Evolutionary conservation across 2,113 vertebrate species (phyloP), one percentile per base, ranked within the genome.

Genomic region (Scomber colias): DNA sequence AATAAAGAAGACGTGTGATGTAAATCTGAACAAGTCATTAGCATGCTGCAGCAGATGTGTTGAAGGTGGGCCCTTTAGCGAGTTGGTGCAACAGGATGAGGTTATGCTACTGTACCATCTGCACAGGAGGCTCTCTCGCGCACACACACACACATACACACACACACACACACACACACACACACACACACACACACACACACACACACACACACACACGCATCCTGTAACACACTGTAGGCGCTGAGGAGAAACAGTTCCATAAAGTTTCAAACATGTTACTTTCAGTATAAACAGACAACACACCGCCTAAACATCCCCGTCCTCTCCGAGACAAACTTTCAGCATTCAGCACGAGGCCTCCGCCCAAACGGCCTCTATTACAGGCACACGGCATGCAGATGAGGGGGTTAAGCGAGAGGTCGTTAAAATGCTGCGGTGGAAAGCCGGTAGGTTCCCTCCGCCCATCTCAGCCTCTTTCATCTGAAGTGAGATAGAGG

Each of bases 71-170:
- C 17, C 63, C 49, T 46, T 71, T 10, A 71, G 51, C 67, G 60
- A 64, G 24, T 45, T 27, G 57, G 64, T 79, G 51, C 62, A 69
- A 77, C 83, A 80, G 81, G 71, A 84, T 64, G 71, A 77, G 83
- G 77, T 82, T 86, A 81, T 16, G 55, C 6, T 54, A 8, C 49
- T 35, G 27, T 63, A 65, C 24, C 65, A 62, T 81, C 61, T 78
- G 65, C 64, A 77, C 64, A 54, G 12, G 5, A 46, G 68, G 40
- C 12, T 49, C 62, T 31, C 1, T 19, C 21, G 9, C 44, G 14
- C 46, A 51, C 14, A 71, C 71, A 65, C 64, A 54, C 12, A 40
- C 10, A 46, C 15, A 24, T 45, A 35, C 3, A 7, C 19, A 27
- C 11, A 30, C 56, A 51, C 50, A 35, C 48, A 56, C 46, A 54